Evolutionary conservation across 2,888 invertebrate species (phyloP).

Genomic region (Noctua comes): DNA sequence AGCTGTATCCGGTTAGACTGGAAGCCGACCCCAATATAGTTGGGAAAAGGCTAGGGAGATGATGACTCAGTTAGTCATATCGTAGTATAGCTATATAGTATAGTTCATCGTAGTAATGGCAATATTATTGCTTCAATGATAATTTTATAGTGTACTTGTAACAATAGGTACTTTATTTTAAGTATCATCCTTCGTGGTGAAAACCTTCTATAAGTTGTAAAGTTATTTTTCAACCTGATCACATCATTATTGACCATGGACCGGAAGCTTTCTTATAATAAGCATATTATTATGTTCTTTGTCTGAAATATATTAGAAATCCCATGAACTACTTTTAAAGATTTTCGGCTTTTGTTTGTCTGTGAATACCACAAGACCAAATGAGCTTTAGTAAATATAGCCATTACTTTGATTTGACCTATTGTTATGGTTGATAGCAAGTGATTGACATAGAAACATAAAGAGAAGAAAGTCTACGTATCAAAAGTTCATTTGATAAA

Average conservation of each 20-base stretch:
- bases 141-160: not conserved
- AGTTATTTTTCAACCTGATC: not conserved
- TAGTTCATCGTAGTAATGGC: slow-evolving; percentile 4
- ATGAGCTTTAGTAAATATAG: slow-evolving; percentile 24
- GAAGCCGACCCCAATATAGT: too few species aligned
- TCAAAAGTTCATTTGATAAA: too few species aligned
- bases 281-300: slow-evolving; percentile 8
- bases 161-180: slow-evolving; percentile 5
- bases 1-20: too few species aligned
- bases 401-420: slow-evolving; percentile 36
- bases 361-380: slow-evolving; percentile 26
- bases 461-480: slow-evolving; percentile 17
- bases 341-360: slow-evolving; percentile 14
- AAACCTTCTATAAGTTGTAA: not conserved
- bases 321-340: slow-evolving; percentile 21
- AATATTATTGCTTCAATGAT: slow-evolving; percentile 21
- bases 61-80: too few species aligned
- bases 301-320: slow-evolving; percentile 15
- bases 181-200: not conserved
- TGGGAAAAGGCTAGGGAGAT: too few species aligned
- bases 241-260: slow-evolving; percentile 15
- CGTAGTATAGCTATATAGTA: too few species aligned
- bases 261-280: not conserved
- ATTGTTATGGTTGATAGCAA: slow-evolving; percentile 17
- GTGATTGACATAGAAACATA: slow-evolving; percentile 39